Conservation (phyloP, 1,140 invertebrate species). For the Pantala flavescens region DNA sequence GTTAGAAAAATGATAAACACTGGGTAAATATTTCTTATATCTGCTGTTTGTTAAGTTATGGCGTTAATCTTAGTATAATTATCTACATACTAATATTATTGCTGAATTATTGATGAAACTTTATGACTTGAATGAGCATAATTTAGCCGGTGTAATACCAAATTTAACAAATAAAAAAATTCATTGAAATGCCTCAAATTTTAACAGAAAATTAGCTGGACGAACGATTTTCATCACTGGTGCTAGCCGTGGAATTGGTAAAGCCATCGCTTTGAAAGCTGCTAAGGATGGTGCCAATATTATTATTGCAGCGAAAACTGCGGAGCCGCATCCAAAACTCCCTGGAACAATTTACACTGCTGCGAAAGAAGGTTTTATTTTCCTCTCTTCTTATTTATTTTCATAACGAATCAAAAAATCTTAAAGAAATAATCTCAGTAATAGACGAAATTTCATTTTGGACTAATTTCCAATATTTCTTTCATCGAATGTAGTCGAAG, state of each 20-base stretch:
- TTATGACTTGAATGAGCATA: not conserved
- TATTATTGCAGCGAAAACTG: slow-evolving; percentile 51
- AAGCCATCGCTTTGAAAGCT: slow-evolving; percentile 51
- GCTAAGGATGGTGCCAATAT: slow-evolving; percentile 50
- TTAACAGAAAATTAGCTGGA: slow-evolving; percentile 41
- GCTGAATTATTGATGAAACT: not conserved
- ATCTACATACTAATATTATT: not conserved
- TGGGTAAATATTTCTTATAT: not conserved
- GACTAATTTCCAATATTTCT: not conserved
- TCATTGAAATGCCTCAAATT: not conserved
- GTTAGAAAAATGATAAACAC: not conserved
- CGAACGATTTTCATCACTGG: slow-evolving; percentile 54
- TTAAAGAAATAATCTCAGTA: too few relatives aligned
- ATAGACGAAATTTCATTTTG: too few relatives aligned
- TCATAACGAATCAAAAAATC: too few relatives aligned
- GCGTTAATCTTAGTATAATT: not conserved
- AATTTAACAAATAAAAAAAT: not conserved
- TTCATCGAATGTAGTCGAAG: slow-evolving; percentile 59
- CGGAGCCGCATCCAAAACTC: slow-evolving; percentile 51
- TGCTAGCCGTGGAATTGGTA: slow-evolving; percentile 55
- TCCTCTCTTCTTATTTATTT: too few relatives aligned
- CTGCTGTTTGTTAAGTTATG: not conserved
- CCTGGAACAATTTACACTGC: slow-evolving; percentile 58
- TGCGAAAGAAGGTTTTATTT: slow-evolving; percentile 46
- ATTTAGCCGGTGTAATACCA: not conserved